Conservation (phyloP, 2,797 vertebrate species). For the Enteromius mattozi region DNA sequence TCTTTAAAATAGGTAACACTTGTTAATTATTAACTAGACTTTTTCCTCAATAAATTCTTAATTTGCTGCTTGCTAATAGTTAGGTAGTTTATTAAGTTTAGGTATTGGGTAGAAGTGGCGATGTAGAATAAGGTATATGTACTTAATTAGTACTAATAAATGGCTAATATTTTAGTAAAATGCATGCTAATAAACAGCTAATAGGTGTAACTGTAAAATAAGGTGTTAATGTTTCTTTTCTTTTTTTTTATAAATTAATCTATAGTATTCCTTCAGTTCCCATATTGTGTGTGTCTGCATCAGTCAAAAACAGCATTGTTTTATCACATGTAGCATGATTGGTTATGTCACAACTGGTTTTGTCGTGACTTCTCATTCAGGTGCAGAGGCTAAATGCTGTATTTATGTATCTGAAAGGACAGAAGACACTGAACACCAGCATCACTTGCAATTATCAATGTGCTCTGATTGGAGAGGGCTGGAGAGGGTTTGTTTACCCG, state of each 20-base stretch:
- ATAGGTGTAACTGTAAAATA: too few species aligned
- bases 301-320: not conserved
- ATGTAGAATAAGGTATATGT: too few species aligned
- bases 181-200: too few species aligned
- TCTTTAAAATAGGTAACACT: too few species aligned
- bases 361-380: not conserved
- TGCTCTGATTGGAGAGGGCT: constrained; percentile 44
- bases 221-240: not conserved
- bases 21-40: too few species aligned
- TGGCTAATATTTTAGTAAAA: too few species aligned
- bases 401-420: constrained; percentile 23
- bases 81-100: too few species aligned
- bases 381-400: constrained; percentile 3
- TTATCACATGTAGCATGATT: not conserved
- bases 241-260: not conserved
- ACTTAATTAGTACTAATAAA: too few species aligned
- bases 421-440: constrained; percentile 17
- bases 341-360: not conserved
- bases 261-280: not conserved
- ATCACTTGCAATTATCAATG: constrained; percentile 42
- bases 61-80: too few species aligned
- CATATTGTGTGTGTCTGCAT: not conserved
- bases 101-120: too few species aligned
- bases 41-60: too few species aligned
- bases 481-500: constrained; percentile 42